These are phyloP conservation scores for Lepetodrilus schrolli DNA, from an alignment of 2,888 invertebrate species.

Conservation along the genomic window DNA sequence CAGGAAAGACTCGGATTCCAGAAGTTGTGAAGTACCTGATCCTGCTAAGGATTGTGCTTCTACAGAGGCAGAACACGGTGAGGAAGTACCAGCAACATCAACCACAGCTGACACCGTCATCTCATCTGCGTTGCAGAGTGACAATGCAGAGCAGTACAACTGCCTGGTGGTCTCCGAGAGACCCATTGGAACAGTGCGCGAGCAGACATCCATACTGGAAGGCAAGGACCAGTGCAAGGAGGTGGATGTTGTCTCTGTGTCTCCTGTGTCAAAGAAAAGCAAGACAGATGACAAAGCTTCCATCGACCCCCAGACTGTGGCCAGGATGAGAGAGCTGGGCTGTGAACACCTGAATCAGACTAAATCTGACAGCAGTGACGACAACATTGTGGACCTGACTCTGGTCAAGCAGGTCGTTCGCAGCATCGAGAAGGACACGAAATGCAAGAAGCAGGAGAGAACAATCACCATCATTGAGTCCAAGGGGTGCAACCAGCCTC, in stretches of 20 bases:
- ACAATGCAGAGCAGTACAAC: neutral
- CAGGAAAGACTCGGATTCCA: conserved; percentile 15
- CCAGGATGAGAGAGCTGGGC: conserved; percentile 61
- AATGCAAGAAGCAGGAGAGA: conserved; percentile 33
- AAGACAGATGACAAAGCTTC: conserved; percentile 35
- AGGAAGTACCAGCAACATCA: no score
- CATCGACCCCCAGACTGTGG: conserved; percentile 57
- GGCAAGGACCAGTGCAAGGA: neutral
- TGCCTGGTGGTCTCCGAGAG: neutral
- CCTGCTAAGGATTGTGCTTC: conserved; percentile 19
- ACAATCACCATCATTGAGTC: conserved; percentile 58
- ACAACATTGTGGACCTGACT: conserved; percentile 41
- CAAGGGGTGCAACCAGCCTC: neutral
- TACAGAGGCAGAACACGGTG: no score
- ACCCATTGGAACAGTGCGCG: conserved; percentile 5
- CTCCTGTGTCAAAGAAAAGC: neutral
- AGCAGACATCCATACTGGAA: conserved; percentile 1
- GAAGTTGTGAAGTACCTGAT: no score
- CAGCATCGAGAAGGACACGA: conserved; percentile 55
- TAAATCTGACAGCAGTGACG: conserved; percentile 43
- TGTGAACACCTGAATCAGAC: conserved; percentile 57
- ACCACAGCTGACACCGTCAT: neutral
- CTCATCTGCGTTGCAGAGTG: neutral
- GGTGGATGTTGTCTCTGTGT: neutral
- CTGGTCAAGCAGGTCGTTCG: conserved; percentile 58